Evolutionary conservation across 2,888 invertebrate species (phyloP).

Genomic region (Agrenia bidenticulata): DNA sequence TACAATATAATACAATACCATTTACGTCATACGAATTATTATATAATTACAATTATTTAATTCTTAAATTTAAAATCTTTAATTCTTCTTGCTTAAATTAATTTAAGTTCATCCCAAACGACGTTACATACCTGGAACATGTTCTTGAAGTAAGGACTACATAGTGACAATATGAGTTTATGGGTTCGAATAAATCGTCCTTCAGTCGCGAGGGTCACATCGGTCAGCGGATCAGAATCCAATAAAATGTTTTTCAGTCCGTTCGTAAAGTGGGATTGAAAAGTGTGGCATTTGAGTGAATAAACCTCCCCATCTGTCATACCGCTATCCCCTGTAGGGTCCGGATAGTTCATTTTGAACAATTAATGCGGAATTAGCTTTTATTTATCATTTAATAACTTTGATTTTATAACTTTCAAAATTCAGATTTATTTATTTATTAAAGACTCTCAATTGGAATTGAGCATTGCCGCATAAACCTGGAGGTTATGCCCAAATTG

Average conservation of each 20-base stretch:
- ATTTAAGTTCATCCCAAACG: background rate
- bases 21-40: background rate
- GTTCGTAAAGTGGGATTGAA: constrained; percentile 31
- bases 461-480: too few species aligned
- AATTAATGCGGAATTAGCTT: too few species aligned
- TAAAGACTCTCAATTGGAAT: too few species aligned
- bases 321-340: background rate
- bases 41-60: background rate
- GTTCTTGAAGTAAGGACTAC: constrained; percentile 49
- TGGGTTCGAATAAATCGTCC: constrained; percentile 47
- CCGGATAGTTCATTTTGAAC: background rate
- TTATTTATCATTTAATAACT: too few species aligned
- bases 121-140: constrained; percentile 48
- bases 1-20: background rate
- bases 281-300: constrained; percentile 49
- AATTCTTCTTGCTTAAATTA: background rate
- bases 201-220: constrained; percentile 44
- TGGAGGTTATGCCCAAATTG: too few species aligned
- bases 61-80: background rate
- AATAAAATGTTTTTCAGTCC: constrained; percentile 29
- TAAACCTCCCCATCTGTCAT: constrained; percentile 24
- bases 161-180: constrained; percentile 38
- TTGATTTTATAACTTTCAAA: too few species aligned
- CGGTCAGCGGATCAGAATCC: constrained; percentile 31
- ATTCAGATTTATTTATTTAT: too few species aligned